Conservation (phyloP, 2,797 vertebrate species). For the Furcifer pardalis region DNA sequence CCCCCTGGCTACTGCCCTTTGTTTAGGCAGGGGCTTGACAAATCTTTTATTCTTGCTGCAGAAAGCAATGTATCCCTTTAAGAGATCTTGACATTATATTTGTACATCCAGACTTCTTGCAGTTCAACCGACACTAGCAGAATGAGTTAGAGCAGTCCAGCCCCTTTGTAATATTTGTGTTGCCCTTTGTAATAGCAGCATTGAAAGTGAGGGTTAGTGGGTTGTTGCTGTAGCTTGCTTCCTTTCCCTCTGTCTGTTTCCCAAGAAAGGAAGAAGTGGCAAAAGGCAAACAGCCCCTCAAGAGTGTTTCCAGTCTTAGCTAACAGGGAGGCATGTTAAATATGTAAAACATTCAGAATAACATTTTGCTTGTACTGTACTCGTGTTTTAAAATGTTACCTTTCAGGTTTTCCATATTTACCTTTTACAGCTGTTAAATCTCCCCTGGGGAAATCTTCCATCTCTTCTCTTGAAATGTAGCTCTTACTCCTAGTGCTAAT, state of each 20-base stretch:
- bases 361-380: background rate
- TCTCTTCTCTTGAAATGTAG: constrained; percentile 28
- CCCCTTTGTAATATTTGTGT: background rate
- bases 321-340: background rate
- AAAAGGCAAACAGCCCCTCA: background rate
- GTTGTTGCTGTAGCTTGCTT: background rate
- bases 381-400: constrained; percentile 8
- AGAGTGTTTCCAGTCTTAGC: constrained; percentile 12
- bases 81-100: background rate
- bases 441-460: constrained; percentile 7
- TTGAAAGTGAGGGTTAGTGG: background rate
- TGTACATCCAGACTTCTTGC: background rate
- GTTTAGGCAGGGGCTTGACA: background rate
- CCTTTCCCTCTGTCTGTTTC: background rate
- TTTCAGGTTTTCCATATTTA: background rate
- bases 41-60: background rate
- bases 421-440: constrained; percentile 12
- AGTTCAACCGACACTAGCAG: background rate
- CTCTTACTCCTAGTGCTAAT: background rate
- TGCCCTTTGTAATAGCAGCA: background rate
- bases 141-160: background rate
- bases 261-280: background rate
- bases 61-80: background rate
- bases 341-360: background rate
- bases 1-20: too few species aligned